Evolutionary conservation across 2,797 vertebrate species (phyloP).

Genomic region (Hypotaenidia okinawae): DNA sequence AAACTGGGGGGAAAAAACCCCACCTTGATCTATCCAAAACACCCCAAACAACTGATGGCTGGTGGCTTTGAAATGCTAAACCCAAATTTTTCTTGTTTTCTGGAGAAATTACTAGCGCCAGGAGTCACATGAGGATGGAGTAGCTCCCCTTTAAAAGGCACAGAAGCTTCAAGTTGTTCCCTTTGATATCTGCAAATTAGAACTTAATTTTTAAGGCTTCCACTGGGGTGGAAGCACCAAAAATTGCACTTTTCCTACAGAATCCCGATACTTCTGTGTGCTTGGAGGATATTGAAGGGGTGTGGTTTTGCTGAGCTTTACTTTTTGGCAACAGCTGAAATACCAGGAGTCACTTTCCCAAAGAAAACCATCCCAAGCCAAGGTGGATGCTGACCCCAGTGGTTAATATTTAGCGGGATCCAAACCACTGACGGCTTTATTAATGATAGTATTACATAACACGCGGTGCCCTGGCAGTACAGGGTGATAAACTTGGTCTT

Average conservation of each 20-base stretch:
- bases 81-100: background rate
- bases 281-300: background rate
- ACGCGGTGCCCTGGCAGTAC: background rate
- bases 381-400: background rate
- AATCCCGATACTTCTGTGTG: background rate
- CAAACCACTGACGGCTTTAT: background rate
- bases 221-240: background rate
- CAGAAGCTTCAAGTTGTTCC: background rate
- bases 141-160: background rate
- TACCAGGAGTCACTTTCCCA: background rate
- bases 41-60: background rate
- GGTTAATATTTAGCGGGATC: slow-evolving; percentile 8
- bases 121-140: background rate
- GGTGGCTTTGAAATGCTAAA: background rate
- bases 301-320: background rate
- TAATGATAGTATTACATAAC: background rate
- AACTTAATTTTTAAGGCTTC: background rate
- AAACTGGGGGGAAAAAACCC: accelerated
- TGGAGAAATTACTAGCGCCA: background rate
- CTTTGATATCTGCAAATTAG: background rate
- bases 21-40: background rate
- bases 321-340: background rate
- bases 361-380: background rate
- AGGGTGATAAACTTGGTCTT: background rate
- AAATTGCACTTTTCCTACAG: accelerated